phyloP scores from a whole-genome alignment of 2,888 invertebrate species.

The Lasioglossum marginatum region DNA sequence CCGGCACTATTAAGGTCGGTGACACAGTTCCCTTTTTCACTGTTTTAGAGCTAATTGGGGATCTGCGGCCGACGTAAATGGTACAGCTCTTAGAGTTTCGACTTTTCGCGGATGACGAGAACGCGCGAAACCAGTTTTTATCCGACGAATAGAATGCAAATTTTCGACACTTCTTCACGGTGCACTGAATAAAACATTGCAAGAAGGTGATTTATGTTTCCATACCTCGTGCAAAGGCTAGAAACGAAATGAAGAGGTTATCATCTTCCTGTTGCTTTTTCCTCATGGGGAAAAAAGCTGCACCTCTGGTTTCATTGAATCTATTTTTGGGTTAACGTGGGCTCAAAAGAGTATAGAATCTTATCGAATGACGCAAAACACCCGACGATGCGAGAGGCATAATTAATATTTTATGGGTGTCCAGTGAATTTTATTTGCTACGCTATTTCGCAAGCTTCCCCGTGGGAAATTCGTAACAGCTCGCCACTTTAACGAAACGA shows the following conservation, averaged over 20 bases:
- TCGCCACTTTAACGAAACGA: neutral
- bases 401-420: neutral
- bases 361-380: neutral
- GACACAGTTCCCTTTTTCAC: neutral
- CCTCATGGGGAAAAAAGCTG: neutral
- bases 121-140: neutral
- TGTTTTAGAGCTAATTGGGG: neutral
- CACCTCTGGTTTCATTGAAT: neutral
- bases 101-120: neutral
- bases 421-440: neutral
- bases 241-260: neutral
- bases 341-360: neutral
- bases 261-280: neutral
- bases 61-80: neutral
- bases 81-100: neutral
- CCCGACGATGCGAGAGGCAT: neutral
- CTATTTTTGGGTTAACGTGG: neutral
- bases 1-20: neutral
- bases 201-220: neutral
- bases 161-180: neutral
- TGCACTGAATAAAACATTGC: neutral
- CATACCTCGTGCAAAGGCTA: neutral
- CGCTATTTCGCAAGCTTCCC: neutral
- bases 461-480: conserved; percentile 7
- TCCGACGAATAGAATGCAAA: neutral